Base-by-base conservation (phyloP, 2,797 vertebrate genomes). In the Protosalanx chinensis region DNA sequence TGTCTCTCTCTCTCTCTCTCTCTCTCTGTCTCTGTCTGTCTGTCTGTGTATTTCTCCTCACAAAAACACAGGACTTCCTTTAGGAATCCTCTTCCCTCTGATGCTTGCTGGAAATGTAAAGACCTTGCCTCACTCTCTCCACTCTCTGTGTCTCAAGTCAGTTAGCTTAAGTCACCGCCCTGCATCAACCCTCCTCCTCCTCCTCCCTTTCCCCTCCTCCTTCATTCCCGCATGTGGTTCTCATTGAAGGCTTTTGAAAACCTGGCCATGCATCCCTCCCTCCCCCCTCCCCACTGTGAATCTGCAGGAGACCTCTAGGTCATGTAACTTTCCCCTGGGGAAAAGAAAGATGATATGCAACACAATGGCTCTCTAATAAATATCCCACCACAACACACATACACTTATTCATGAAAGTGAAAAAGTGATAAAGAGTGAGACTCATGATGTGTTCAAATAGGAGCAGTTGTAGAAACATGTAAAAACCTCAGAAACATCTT, bases 141-240 rank as follows among this genome's bases (percentile, higher is more conserved):
- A 58, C 74, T 75, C 65, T 66, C 58, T 71, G 58, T 61, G 68
- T 60, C 70, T 59, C 63, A 58, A 32, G 30, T 59, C 49, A 79
- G 51, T 56, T 57, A 77, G 76, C 74, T 78, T 75, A 65, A 53
- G 46, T 61, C 46, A 74, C 68, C 75, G 81, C 78, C 77, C 83
- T 84, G 76, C 76, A 80, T 64, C 75, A 79, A 75, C 81, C 84
- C 76, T 82, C 30, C 86, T 84, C 80, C 29, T 81, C 27, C 71
- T 41, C 35, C 57, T 70, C 76, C 80, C 79, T 82, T 82, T 76
- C 88, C 84, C 80, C 15, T 81, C 15, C 71, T 68, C 33, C 66
- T 51, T 65, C 23, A 51, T 57, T 85, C 86, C 83, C 85, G 83
- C 90, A 91, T 92, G 86, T 91, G 90, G 83, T 91, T 91, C 82